A percentile compares a stretch with the other conserved stretches of the same genome.
phyloP scores from a whole-genome alignment of 1,140 invertebrate genomes.

The Elymnias hypermnestra region DNA sequence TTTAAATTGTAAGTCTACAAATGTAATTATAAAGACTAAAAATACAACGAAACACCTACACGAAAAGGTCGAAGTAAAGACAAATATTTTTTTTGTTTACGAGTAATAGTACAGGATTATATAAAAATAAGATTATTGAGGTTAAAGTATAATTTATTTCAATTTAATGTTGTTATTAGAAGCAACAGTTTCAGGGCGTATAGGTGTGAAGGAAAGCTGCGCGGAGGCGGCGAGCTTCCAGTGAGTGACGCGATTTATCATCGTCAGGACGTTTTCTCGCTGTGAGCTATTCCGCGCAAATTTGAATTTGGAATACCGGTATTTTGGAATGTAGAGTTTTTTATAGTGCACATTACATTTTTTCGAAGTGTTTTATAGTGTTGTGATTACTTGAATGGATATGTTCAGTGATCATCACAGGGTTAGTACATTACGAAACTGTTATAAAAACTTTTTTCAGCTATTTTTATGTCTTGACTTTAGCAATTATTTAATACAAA shows the following conservation, averaged over 20 bases:
- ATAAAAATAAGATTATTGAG: neutral
- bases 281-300: slow-evolving; percentile 25
- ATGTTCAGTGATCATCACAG: slow-evolving; percentile 1
- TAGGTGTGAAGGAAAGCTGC: slow-evolving; percentile 18
- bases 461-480: too few species aligned
- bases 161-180: slow-evolving; percentile 4
- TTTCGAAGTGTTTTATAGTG: slow-evolving; percentile 14
- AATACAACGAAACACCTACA: too few species aligned
- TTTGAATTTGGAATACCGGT: slow-evolving; percentile 19
- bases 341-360: neutral
- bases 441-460: too few species aligned
- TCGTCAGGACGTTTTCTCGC: slow-evolving; percentile 35
- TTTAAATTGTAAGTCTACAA: too few species aligned
- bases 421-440: neutral
- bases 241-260: slow-evolving; percentile 43
- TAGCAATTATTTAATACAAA: too few species aligned
- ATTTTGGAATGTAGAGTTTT: slow-evolving; percentile 4
- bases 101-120: too few species aligned
- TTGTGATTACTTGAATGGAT: slow-evolving; percentile 12
- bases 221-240: slow-evolving; percentile 26
- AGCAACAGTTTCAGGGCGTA: slow-evolving; percentile 10
- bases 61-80: too few species aligned
- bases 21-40: too few species aligned
- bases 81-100: too few species aligned
- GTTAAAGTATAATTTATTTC: slow-evolving; percentile 4